Percentiles rank a stretch among this genome's conserved stretches.
Evolutionary conservation across 2,888 invertebrate genomes (phyloP).

Genomic region (Noctua janthina): DNA sequence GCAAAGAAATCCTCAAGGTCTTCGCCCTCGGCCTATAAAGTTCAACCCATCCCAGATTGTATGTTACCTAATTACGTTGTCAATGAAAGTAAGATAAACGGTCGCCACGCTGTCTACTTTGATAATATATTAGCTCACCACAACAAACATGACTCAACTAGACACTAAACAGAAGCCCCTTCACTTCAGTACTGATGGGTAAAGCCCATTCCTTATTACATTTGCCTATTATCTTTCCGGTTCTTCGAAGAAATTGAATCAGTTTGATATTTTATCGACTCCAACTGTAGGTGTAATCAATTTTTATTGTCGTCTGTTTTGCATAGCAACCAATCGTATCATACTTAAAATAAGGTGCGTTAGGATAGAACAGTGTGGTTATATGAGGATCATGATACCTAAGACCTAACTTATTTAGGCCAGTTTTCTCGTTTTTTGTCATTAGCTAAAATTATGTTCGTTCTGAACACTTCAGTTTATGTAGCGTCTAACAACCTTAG

Average conservation of each 20-base stretch:
- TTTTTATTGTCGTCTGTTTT: background rate
- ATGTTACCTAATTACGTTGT: background rate
- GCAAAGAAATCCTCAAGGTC: background rate
- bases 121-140: constrained; percentile 27
- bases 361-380: background rate
- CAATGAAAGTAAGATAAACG: constrained; percentile 11
- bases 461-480: background rate
- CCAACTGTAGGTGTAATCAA: background rate
- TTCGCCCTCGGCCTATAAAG: constrained; percentile 10
- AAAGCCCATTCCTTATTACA: constrained; percentile 19
- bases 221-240: background rate
- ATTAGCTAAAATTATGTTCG: background rate
- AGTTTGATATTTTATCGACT: background rate
- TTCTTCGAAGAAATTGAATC: background rate
- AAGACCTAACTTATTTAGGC: background rate
- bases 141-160: constrained; percentile 43
- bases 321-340: background rate
- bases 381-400: background rate
- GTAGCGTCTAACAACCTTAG: background rate
- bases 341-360: background rate
- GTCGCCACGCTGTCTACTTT: constrained; percentile 45
- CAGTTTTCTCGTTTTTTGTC: background rate
- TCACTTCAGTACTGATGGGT: constrained; percentile 1
- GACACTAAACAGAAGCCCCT: background rate
- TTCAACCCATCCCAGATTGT: constrained; percentile 12